phyloP scores from a whole-genome alignment of 2,797 vertebrate genomes.

The Pseudocheirus occidentalis region DNA sequence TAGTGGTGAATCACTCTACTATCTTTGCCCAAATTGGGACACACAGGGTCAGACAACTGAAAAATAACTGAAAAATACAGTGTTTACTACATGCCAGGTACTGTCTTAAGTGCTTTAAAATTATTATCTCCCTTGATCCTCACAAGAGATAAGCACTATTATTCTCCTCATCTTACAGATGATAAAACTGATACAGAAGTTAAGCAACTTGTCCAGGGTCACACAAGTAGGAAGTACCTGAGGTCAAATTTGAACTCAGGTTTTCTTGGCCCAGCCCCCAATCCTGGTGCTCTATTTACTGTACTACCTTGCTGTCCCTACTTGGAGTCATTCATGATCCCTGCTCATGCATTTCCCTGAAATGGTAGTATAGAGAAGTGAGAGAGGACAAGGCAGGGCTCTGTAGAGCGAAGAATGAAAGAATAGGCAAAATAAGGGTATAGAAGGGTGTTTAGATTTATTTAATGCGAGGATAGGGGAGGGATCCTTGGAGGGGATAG shows the following conservation, averaged over 20 bases:
- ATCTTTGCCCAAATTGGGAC: background rate
- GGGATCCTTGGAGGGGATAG: too few species aligned
- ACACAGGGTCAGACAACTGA: background rate
- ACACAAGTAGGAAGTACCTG: background rate
- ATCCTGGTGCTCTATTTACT: background rate
- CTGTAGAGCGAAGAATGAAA: too few species aligned
- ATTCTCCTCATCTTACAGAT: background rate
- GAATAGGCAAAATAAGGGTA: too few species aligned
- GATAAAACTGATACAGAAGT: background rate
- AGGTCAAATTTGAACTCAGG: background rate
- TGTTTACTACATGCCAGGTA: background rate
- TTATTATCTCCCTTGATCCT: background rate
- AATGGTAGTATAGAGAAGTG: too few species aligned
- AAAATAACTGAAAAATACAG: background rate
- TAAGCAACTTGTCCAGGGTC: background rate
- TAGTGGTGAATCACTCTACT: background rate
- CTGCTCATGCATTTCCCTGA: background rate
- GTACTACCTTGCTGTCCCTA: background rate
- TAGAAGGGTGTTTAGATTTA: too few species aligned
- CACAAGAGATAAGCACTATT: background rate
- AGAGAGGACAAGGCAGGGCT: too few species aligned
- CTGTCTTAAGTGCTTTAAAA: background rate
- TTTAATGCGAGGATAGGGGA: too few species aligned
- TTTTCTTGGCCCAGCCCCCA: background rate
- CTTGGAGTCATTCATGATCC: background rate